These are phyloP conservation scores for Corticium candelabrum DNA, from an alignment of 37 sponge, comb jelly and placozoan genomes.

Conservation along the genomic window DNA sequence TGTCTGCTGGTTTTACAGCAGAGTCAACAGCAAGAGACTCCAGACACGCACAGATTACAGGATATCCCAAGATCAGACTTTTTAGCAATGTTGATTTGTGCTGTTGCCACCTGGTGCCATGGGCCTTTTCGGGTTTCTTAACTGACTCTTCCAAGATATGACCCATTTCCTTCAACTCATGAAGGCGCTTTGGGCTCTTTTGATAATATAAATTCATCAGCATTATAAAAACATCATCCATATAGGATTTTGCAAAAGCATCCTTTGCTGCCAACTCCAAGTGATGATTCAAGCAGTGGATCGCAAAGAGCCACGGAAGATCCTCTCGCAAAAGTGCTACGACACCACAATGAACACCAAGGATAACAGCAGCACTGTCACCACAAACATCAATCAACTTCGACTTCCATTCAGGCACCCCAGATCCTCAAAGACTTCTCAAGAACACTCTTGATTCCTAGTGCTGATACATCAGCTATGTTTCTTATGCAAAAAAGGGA, in stretches of 20 bases:
- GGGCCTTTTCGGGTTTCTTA: constrained; percentile 28
- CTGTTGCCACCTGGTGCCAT: constrained; percentile 29
- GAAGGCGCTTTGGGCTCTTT: constrained; percentile 26
- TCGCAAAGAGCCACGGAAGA: constrained; percentile 10
- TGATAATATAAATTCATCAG: constrained; percentile 14
- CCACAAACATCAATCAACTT: constrained; percentile 28
- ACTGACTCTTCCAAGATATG: constrained; percentile 16
- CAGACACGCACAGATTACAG: constrained; percentile 19
- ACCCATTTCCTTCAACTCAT: constrained; percentile 8
- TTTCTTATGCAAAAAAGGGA: constrained; percentile 11
- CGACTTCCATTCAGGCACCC: constrained; percentile 10
- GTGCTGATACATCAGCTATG: constrained; percentile 21
- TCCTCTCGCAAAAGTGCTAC: constrained; percentile 23
- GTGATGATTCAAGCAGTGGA: constrained; percentile 1
- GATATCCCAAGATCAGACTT: constrained; percentile 22
- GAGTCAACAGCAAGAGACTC: constrained; percentile 23
- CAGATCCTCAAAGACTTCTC: constrained; percentile 3
- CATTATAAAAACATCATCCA: too few species aligned
- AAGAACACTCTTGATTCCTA: constrained; percentile 6
- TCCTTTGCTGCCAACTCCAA: constrained; percentile 3
- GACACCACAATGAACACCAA: constrained; percentile 24
- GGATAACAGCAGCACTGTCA: constrained; percentile 31
- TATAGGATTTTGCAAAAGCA: too few species aligned
- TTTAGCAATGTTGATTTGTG: constrained; percentile 25
- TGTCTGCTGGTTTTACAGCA: constrained; percentile 18